phyloP scores from a whole-genome alignment of 1,140 invertebrate genomes.

The Drosophila pseudoananassae region DNA sequence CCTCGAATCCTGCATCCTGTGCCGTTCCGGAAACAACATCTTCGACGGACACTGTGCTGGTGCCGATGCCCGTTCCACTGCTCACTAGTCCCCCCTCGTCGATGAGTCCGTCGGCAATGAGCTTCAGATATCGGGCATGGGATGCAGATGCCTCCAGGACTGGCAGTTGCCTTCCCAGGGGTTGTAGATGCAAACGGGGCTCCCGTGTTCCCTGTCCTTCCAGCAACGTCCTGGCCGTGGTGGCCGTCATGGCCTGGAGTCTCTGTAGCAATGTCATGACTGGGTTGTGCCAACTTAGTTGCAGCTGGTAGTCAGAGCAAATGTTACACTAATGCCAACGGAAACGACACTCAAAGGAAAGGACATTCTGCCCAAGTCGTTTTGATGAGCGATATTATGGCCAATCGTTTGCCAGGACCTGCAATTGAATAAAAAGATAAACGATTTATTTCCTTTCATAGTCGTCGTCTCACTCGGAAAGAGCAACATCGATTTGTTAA shows the following conservation, averaged over 20 bases:
- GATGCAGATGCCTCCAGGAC: conserved; percentile 58
- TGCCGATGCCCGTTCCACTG: conserved; percentile 40
- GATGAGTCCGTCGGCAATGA: conserved; percentile 71
- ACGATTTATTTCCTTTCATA: conserved; percentile 55
- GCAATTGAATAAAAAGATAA: conserved; percentile 68
- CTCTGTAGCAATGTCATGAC: conserved; percentile 60
- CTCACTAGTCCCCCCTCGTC: conserved; percentile 46
- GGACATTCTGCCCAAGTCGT: conserved; percentile 46
- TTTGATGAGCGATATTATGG: conserved; percentile 40
- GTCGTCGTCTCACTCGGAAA: conserved; percentile 16
- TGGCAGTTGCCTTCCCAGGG: conserved; percentile 52
- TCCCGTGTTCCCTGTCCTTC: conserved; percentile 21
- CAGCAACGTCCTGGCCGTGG: conserved; percentile 36
- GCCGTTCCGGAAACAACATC: conserved; percentile 33
- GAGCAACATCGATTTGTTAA: conserved; percentile 2
- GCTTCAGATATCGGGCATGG: conserved; percentile 69
- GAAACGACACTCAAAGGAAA: conserved; percentile 17
- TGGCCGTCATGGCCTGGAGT: conserved; percentile 51
- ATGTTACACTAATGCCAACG: conserved; percentile 32
- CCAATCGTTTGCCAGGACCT: conserved; percentile 59
- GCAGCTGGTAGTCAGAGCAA: conserved; percentile 6
- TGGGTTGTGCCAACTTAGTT: conserved; percentile 35
- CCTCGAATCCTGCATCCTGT: conserved; percentile 34
- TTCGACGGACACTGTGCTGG: conserved; percentile 39
- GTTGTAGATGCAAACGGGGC: conserved; percentile 19